A percentile compares a stretch with the other conserved stretches of the same genome.
Evolutionary conservation across 2,113 vertebrate species (phyloP).

Genomic region (Notiomystis cincta): DNA sequence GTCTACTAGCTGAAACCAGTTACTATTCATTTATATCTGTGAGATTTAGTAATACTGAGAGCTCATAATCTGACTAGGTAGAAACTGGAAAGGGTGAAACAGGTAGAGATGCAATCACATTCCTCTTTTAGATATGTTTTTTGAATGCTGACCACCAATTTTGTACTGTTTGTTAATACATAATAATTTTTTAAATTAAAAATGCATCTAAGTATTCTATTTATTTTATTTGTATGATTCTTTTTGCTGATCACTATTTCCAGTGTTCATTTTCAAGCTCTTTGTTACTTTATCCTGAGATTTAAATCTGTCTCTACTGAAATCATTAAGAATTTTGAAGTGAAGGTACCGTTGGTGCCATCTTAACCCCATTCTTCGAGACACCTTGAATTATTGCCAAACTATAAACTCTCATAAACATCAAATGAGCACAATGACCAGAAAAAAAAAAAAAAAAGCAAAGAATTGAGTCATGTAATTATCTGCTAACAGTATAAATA

Average conservation of each 20-base stretch:
- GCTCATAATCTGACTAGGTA: not conserved
- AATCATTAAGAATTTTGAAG: not conserved
- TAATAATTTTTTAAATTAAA: not conserved
- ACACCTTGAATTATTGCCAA: not conserved
- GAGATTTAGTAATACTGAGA: not conserved
- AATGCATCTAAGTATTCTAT: not conserved
- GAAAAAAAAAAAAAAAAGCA: not conserved
- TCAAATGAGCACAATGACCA: not conserved
- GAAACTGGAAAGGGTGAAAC: not conserved
- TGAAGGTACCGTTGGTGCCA: not conserved
- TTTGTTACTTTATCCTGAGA: not conserved
- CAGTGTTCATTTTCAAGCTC: not conserved
- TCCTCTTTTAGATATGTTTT: not conserved
- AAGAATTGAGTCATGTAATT: not conserved
- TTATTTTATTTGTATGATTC: not conserved
- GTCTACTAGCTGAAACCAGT: not conserved
- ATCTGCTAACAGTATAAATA: not conserved
- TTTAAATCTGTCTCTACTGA: not conserved
- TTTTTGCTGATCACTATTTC: not conserved
- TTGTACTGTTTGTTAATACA: not conserved
- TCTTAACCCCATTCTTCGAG: not conserved
- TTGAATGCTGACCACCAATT: not conserved
- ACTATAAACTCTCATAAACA: not conserved
- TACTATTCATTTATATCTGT: not conserved
- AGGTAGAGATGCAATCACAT: not conserved